Percentiles rank a stretch among this genome's conserved stretches.
These are phyloP conservation scores for Archegozetes longisetosus DNA, from an alignment of 1,140 invertebrate species.

Conservation along the genomic window DNA sequence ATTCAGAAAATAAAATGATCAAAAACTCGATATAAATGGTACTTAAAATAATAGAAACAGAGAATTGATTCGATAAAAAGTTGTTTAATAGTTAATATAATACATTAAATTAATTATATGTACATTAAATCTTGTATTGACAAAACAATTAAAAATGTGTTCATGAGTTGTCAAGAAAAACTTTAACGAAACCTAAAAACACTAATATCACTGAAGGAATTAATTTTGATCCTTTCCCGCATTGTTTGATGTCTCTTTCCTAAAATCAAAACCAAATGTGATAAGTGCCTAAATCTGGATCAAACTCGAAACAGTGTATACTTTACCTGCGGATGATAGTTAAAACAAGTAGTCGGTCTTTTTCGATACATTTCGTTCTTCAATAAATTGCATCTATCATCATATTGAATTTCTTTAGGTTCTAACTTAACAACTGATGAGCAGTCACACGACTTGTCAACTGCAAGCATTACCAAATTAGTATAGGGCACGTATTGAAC, in stretches of 20 bases:
- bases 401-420: conserved; percentile 47
- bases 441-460: conserved; percentile 74
- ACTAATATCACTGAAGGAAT: not conserved
- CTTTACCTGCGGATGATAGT: conserved; percentile 66
- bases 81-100: too few species aligned
- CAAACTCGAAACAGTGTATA: conserved; percentile 6
- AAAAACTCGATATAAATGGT: too few species aligned
- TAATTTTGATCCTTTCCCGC: conserved; percentile 31
- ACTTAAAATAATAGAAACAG: too few species aligned
- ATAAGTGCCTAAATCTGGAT: not conserved
- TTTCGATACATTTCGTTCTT: conserved; percentile 43
- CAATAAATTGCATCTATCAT: conserved; percentile 22
- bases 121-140: too few species aligned
- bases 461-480: conserved; percentile 71
- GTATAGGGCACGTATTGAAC: conserved; percentile 81
- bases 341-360: conserved; percentile 53
- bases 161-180: too few species aligned
- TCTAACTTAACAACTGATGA: conserved; percentile 62
- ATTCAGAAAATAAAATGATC: too few species aligned
- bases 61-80: too few species aligned
- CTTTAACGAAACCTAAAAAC: too few species aligned
- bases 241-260: conserved; percentile 55
- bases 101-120: too few species aligned
- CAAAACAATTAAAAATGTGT: too few species aligned
- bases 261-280: conserved; percentile 25